Percentiles rank a stretch among this genome's conserved stretches.
Evolutionary conservation across 2,888 invertebrate species (phyloP).

Genomic region (Platynereis dumerilii): DNA sequence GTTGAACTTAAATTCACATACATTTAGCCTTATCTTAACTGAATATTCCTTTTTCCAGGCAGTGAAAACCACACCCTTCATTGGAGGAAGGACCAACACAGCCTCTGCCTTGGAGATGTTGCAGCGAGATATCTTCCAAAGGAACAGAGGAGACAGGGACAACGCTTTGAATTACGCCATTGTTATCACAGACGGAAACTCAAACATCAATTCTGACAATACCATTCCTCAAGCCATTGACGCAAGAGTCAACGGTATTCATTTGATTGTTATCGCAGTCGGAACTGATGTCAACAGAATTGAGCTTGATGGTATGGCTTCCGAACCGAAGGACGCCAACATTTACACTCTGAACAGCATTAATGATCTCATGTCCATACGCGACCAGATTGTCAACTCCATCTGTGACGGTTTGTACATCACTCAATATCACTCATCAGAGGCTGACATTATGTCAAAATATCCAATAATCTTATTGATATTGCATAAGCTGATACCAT

Average conservation of each 20-base stretch:
- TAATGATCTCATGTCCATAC: constrained; percentile 42
- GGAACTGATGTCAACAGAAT: constrained; percentile 42
- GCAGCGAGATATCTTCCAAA: constrained; percentile 7
- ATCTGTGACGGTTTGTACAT: constrained; percentile 49
- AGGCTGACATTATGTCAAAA: no score
- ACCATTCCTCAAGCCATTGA: constrained; percentile 23
- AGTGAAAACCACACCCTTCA: constrained; percentile 17
- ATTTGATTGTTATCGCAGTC: constrained; percentile 32
- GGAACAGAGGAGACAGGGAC: constrained; percentile 10
- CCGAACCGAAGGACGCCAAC: constrained; percentile 49
- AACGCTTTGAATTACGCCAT: constrained; percentile 19
- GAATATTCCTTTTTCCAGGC: constrained; percentile 17
- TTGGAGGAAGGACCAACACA: constrained; percentile 19
- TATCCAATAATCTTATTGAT: no score
- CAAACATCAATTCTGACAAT: constrained; percentile 14
- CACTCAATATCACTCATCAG: no score
- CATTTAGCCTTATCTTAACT: no score
- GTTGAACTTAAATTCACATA: no score
- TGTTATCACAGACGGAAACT: constrained; percentile 24
- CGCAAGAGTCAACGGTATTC: constrained; percentile 22
- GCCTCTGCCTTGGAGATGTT: constrained; percentile 13
- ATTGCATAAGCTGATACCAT: no score
- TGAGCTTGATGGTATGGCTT: constrained; percentile 55
- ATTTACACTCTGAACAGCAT: constrained; percentile 49
- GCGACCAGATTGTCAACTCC: constrained; percentile 46